Evolutionary conservation across 1,140 invertebrate species (phyloP).

Genomic region (Euura lappo): DNA sequence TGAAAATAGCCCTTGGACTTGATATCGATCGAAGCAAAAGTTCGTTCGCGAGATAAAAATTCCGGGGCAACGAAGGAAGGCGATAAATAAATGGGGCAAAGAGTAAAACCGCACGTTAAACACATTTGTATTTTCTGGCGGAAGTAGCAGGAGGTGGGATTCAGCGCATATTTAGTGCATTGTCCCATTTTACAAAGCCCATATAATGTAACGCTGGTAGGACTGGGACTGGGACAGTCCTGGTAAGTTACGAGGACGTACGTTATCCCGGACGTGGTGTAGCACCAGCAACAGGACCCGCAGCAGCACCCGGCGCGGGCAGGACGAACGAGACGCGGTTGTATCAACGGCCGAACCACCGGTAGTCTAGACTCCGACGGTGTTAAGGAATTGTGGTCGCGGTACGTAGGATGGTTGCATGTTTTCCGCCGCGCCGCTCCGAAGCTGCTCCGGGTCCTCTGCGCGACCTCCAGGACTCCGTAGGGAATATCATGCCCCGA

Average conservation of each 20-base stretch:
- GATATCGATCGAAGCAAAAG: not conserved
- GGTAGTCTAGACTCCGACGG: constrained; percentile 4
- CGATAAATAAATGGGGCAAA: not conserved
- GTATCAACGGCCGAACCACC: too few relatives aligned
- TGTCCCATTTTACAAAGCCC: constrained; percentile 45
- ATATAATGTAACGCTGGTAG: constrained; percentile 35
- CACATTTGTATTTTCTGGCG: constrained; percentile 26
- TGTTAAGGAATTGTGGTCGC: constrained; percentile 36
- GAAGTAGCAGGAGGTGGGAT: constrained; percentile 25
- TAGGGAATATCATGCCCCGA: too few relatives aligned
- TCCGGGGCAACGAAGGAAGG: not conserved
- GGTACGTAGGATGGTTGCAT: not conserved
- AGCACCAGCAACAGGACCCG: constrained; percentile 23
- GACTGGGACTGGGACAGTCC: not conserved
- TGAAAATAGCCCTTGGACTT: not conserved
- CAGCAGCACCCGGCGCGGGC: too few relatives aligned
- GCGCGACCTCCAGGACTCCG: too few relatives aligned
- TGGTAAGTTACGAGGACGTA: constrained; percentile 43
- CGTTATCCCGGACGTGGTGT: constrained; percentile 38
- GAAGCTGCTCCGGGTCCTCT: too few relatives aligned
- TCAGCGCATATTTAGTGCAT: constrained; percentile 44
- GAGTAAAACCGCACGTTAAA: not conserved
- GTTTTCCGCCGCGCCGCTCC: not conserved
- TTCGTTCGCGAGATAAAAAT: not conserved
- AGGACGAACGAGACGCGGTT: too few relatives aligned